A percentile compares a stretch with the other conserved stretches of the same genome.
Conservation (phyloP, 2,113 vertebrate genomes). For the Butastur rufipennis region DNA sequence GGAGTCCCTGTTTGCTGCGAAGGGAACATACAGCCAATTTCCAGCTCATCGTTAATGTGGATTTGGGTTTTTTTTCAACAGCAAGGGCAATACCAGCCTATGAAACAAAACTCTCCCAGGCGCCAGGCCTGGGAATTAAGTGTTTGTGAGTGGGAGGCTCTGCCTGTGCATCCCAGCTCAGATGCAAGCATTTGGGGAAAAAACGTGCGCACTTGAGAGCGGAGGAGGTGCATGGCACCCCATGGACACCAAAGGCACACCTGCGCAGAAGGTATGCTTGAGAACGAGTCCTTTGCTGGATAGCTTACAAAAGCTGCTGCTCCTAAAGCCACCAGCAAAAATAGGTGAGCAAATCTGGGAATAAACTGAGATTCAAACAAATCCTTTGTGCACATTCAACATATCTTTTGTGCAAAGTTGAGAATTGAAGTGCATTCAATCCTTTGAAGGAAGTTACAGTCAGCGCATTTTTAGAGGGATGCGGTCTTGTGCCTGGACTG, state of each 20-base stretch:
- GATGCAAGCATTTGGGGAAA: not conserved
- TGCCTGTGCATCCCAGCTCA: not conserved
- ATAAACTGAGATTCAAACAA: not conserved
- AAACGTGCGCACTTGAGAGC: not conserved
- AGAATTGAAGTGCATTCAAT: not conserved
- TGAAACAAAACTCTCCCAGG: not conserved
- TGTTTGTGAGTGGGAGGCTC: not conserved
- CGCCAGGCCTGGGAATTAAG: not conserved
- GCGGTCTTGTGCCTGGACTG: not conserved
- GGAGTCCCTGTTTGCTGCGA: not conserved
- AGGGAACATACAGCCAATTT: not conserved
- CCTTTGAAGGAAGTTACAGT: not conserved
- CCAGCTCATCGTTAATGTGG: not conserved
- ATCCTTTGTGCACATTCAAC: not conserved
- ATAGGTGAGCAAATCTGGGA: not conserved
- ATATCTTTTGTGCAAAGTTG: not conserved
- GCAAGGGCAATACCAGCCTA: not conserved
- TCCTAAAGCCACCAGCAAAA: not conserved
- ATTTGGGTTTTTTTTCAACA: not conserved
- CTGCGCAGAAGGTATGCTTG: not conserved
- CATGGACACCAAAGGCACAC: not conserved
- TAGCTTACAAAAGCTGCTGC: not conserved
- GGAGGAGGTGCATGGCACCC: not conserved
- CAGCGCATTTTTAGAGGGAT: rapidly evolving
- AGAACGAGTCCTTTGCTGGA: not conserved